These are phyloP conservation scores for Mercenaria mercenaria DNA, from an alignment of 1,140 invertebrate genomes.

Conservation along the genomic window DNA sequence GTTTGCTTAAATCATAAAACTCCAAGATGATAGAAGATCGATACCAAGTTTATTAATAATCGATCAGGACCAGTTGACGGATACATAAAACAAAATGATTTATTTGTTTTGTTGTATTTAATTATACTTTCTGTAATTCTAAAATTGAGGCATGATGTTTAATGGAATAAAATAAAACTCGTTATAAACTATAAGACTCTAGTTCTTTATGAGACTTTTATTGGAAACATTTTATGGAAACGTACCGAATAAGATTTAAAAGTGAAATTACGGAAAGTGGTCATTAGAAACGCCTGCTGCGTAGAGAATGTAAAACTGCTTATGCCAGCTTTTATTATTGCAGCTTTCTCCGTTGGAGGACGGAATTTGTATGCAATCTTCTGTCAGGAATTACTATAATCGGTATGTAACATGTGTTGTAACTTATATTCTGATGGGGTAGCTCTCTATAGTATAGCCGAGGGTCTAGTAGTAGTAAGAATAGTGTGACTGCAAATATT, in stretches of 20 bases:
- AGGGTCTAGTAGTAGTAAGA: no score
- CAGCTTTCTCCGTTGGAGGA: no score
- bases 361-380: no score
- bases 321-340: neutral
- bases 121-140: slow-evolving; percentile 23
- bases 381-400: no score
- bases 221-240: slow-evolving; percentile 1
- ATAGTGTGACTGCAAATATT: no score
- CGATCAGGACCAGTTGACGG: slow-evolving; percentile 25
- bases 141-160: neutral
- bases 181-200: neutral
- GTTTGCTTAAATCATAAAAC: slow-evolving; percentile 45
- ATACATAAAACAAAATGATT: slow-evolving; percentile 62
- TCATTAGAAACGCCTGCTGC: neutral
- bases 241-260: neutral
- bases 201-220: neutral
- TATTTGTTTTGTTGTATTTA: slow-evolving; percentile 41
- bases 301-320: neutral
- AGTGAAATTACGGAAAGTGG: neutral
- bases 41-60: slow-evolving; percentile 47
- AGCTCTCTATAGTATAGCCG: no score
- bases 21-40: slow-evolving; percentile 30
- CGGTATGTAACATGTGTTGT: no score
- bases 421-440: no score
- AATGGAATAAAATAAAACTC: neutral